A percentile compares a stretch with the other conserved stretches of the same genome.
Evolutionary conservation across 2,888 invertebrate genomes (phyloP).

Genomic region (Eristalis intricaria): DNA sequence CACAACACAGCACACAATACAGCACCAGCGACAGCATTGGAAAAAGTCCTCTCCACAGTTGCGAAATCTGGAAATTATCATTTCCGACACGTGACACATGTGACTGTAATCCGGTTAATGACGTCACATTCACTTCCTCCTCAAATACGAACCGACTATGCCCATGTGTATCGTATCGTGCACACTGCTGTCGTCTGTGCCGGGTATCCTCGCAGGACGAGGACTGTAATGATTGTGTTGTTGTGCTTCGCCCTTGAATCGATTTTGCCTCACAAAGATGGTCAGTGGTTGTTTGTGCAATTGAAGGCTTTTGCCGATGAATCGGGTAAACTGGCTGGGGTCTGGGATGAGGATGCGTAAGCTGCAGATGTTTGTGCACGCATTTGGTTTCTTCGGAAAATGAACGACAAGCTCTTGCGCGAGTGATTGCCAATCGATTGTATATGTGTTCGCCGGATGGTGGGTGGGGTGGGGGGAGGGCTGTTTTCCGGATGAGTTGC

Average conservation of each 20-base stretch:
- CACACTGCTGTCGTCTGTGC: neutral
- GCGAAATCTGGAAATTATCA: conserved; percentile 63
- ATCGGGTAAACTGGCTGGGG: neutral
- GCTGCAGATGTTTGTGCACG: conserved; percentile 29
- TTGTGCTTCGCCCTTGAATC: conserved; percentile 1
- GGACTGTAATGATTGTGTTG: neutral
- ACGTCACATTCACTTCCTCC: conserved; percentile 52
- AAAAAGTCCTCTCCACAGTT: conserved; percentile 25
- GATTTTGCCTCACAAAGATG: neutral
- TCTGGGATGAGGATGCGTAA: neutral
- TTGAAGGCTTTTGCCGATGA: neutral
- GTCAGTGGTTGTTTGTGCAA: conserved; percentile 19
- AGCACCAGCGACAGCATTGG: neutral
- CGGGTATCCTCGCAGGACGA: conserved; percentile 3
- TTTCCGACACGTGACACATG: conserved; percentile 71
- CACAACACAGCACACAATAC: neutral
- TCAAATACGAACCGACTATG: conserved; percentile 1
- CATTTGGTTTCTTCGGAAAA: conserved; percentile 14
- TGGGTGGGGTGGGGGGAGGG: no score
- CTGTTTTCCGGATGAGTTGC: neutral
- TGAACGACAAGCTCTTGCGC: conserved; percentile 5
- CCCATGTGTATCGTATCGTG: conserved; percentile 8
- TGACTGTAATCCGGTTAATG: conserved; percentile 67
- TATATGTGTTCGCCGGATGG: neutral
- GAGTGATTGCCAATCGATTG: conserved; percentile 17